Evolutionary conservation across 2,113 vertebrate species (phyloP).

Genomic region (Myiozetetes cayanensis): DNA sequence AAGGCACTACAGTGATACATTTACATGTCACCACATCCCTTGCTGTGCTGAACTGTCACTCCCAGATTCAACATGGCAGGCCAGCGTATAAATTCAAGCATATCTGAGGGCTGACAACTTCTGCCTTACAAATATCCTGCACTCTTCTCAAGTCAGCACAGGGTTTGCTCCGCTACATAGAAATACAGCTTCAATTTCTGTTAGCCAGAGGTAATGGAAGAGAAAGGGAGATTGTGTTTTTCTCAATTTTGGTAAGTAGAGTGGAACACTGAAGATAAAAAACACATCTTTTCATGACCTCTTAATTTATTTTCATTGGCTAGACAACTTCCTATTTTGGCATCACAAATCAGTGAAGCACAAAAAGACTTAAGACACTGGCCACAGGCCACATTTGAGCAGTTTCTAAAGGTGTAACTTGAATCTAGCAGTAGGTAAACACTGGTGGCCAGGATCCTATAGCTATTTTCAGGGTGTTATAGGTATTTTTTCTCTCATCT

Average conservation of each 20-base stretch:
- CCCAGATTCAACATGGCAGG: neutral
- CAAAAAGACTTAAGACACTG: neutral
- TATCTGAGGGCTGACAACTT: neutral
- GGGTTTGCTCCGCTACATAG: neutral
- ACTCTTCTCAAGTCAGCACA: neutral
- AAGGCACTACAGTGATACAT: constrained; percentile 3
- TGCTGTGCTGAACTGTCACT: constrained; percentile 8
- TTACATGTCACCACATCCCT: constrained; percentile 4
- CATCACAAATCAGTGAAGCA: neutral
- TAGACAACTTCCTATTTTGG: neutral
- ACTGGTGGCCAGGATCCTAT: neutral
- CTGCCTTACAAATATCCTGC: neutral
- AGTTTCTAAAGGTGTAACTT: neutral
- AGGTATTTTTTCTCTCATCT: neutral
- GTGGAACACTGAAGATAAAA: neutral
- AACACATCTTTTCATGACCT: neutral
- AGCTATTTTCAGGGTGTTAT: neutral
- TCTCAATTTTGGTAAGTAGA: neutral
- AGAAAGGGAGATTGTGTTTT: neutral
- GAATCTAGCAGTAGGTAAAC: neutral
- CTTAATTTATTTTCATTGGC: neutral
- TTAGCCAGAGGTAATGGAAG: neutral
- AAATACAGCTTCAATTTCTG: neutral
- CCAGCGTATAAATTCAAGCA: fast-evolving
- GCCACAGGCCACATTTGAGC: neutral